Conservation (phyloP, 2,888 invertebrate species). For the Meiosimyza platycephala region DNA sequence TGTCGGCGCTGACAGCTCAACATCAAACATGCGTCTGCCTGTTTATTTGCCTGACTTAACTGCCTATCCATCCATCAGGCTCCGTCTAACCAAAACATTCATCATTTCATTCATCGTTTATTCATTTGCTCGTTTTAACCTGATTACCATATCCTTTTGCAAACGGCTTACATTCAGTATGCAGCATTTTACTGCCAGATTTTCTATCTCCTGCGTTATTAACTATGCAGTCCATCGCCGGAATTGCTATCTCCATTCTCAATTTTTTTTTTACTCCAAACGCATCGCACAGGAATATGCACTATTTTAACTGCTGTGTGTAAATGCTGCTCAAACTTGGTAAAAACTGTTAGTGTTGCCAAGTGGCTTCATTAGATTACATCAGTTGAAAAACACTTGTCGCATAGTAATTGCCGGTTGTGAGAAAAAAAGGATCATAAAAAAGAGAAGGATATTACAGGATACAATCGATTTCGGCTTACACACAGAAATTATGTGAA, state of each 20-base stretch:
- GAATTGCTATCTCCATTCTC: neutral
- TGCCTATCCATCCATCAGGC: slow-evolving; percentile 17
- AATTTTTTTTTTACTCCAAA: neutral
- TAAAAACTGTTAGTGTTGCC: neutral
- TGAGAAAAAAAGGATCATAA: no score
- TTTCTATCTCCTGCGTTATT: neutral
- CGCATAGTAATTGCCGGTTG: neutral
- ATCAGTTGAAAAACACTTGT: neutral
- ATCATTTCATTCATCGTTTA: neutral
- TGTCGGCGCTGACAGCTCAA: slow-evolving; percentile 19
- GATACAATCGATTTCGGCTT: no score
- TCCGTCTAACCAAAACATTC: neutral
- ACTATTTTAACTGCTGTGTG: neutral
- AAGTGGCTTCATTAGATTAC: neutral
- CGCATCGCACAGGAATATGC: neutral
- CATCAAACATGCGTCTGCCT: slow-evolving; percentile 27
- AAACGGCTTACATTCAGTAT: neutral
- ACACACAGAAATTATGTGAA: no score
- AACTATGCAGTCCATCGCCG: neutral
- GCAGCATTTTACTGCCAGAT: neutral
- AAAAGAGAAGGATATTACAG: no score
- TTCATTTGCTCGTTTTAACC: slow-evolving; percentile 18
- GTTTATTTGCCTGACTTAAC: slow-evolving; percentile 27
- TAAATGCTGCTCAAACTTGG: neutral
- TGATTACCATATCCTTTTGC: slow-evolving; percentile 34